A percentile compares a stretch with the other conserved stretches of the same genome.
These are phyloP conservation scores for Telenomus remus DNA, from an alignment of 1,140 invertebrate species.

Conservation along the genomic window DNA sequence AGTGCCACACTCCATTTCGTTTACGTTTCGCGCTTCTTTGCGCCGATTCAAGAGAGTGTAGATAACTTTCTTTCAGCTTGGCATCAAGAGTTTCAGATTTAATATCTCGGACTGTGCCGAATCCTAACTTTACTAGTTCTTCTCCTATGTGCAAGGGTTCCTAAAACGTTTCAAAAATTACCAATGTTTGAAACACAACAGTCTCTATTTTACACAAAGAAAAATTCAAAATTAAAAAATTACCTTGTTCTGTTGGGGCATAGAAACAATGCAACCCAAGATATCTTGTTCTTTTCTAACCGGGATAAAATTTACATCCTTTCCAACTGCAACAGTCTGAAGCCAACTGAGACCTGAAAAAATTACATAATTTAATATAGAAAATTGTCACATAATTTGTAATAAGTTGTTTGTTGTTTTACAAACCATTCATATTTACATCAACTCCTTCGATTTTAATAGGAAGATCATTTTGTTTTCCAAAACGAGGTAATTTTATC, in stretches of 20 bases:
- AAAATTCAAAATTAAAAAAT: background rate
- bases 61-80: slow-evolving; percentile 63
- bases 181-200: no score
- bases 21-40: slow-evolving; percentile 70
- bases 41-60: slow-evolving; percentile 65
- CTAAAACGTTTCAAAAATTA: slow-evolving; percentile 34
- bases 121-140: slow-evolving; percentile 73
- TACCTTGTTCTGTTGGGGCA: slow-evolving; percentile 69
- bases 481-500: slow-evolving; percentile 67
- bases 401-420: background rate
- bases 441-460: slow-evolving; percentile 76
- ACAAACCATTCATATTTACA: slow-evolving; percentile 70
- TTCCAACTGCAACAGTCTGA: slow-evolving; percentile 71
- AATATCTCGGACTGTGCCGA: slow-evolving; percentile 66
- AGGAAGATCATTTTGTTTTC: slow-evolving; percentile 69
- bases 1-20: slow-evolving; percentile 75
- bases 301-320: slow-evolving; percentile 73
- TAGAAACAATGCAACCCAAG: slow-evolving; percentile 71
- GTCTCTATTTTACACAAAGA: no score
- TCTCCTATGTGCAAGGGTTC: slow-evolving; percentile 66
- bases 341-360: slow-evolving; percentile 75
- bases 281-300: slow-evolving; percentile 67
- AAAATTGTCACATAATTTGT: background rate
- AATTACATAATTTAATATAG: slow-evolving; percentile 17
- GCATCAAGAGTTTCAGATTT: slow-evolving; percentile 52